These are phyloP conservation scores for Portunus trituberculatus DNA, from an alignment of 1,140 invertebrate genomes.

Conservation along the genomic window DNA sequence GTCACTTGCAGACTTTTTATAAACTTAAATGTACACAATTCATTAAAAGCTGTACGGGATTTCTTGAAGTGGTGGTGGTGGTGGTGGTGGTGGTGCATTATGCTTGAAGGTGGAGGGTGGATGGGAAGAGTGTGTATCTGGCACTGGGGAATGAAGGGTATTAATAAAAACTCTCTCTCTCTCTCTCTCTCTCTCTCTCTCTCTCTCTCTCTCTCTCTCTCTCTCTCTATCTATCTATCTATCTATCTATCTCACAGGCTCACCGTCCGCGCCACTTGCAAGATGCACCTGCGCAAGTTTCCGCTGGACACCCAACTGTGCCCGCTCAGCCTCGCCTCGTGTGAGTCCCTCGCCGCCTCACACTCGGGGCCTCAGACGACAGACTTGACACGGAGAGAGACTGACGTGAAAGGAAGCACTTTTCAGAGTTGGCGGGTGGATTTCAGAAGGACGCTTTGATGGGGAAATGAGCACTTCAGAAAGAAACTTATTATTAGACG, in stretches of 20 bases:
- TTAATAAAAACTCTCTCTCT: not conserved
- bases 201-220: not conserved
- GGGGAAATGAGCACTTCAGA: too few species aligned
- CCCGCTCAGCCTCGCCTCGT: conserved; percentile 84
- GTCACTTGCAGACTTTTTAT: too few species aligned
- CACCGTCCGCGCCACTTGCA: conserved; percentile 86
- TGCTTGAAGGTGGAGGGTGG: not conserved
- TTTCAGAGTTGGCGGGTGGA: too few species aligned
- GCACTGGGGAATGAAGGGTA: not conserved
- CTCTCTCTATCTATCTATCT: not conserved
- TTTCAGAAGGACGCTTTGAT: too few species aligned
- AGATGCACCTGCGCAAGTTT: conserved; percentile 86
- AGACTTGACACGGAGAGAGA: too few species aligned
- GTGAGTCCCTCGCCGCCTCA: conserved; percentile 81
- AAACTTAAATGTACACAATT: too few species aligned
- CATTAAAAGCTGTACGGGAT: too few species aligned
- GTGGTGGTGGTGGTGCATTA: not conserved
- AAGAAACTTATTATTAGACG: too few species aligned
- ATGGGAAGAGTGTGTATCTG: not conserved
- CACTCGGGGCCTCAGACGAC: too few species aligned
- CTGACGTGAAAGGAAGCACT: too few species aligned
- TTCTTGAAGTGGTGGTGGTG: not conserved
- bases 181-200: not conserved
- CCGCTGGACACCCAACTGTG: conserved; percentile 85
- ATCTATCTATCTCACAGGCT: conserved; percentile 80